phyloP scores from a whole-genome alignment of 2,888 invertebrate genomes.

The Aleiodes alternator region DNA sequence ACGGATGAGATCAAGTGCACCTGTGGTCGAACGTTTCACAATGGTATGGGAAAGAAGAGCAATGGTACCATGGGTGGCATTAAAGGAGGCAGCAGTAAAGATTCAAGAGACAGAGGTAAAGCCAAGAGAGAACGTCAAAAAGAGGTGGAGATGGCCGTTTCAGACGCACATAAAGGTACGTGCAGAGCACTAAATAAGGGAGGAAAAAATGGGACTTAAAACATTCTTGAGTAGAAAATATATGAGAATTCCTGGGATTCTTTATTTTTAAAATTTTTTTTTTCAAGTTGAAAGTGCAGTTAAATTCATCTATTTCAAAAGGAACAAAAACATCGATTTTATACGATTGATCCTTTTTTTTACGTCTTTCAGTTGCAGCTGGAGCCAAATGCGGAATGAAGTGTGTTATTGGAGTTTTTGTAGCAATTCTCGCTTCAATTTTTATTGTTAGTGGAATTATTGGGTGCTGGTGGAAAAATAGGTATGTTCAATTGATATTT shows the following conservation, averaged over 20 bases:
- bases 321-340: neutral
- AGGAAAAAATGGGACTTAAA: neutral
- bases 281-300: constrained; percentile 1
- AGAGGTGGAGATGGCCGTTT: constrained; percentile 52
- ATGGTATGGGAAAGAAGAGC: constrained; percentile 36
- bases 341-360: neutral
- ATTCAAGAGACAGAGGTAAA: constrained; percentile 55
- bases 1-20: constrained; percentile 74
- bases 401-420: constrained; percentile 22
- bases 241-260: constrained; percentile 18
- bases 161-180: constrained; percentile 68
- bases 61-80: constrained; percentile 19
- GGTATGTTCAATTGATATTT: constrained; percentile 6
- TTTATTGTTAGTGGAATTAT: constrained; percentile 12
- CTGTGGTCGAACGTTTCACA: constrained; percentile 70
- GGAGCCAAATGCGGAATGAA: constrained; percentile 11
- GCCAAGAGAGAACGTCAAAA: constrained; percentile 61
- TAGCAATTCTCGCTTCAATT: constrained; percentile 8
- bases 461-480: constrained; percentile 26
- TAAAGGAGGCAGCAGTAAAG: constrained; percentile 45
- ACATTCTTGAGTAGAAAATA: neutral
- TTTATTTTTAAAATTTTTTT: no score
- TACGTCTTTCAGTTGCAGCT: constrained; percentile 9
- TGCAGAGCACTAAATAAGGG: constrained; percentile 37
- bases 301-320: constrained; percentile 11